Evolutionary conservation across 2,888 invertebrate species (phyloP), one percentile per base, ranked within the genome.

Genomic region (Crocallis elinguaria): DNA sequence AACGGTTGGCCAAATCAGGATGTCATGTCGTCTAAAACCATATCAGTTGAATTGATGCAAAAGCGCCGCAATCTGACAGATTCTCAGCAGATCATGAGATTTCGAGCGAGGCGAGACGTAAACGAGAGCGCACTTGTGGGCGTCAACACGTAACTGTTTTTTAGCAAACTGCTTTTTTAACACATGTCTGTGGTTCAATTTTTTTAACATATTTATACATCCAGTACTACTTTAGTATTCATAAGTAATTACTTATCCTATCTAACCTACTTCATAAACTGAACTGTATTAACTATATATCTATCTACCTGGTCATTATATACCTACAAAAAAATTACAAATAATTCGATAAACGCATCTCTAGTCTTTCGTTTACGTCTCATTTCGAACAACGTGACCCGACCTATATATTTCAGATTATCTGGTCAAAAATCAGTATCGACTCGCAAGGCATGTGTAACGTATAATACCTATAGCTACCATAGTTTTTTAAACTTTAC

Each of bases 401-500:
- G 11, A 29, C 7, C 61, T 62, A 66, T 62, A 66, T 60, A 21
- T 39, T 48, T 74, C 75, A 73, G 71, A 71, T 74, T 65, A 75
- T 79, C 75, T 79, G 76, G 73, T 81, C 77, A 77, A 70, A 69
- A 69, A 71, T 73, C 73, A 73, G 74, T 77, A 77, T 75, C 73
- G 69, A 71, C 63, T 70, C 69, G 68, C 72, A 76, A 77, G 74
- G 69, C 79, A 75, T 71, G 71, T 79, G 70, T 80, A 79, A 77
- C 73, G 64, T 73, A 71, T 74, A 82, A 50, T 60, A 64, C 60
- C 58, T 76, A 70, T 84, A 87, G 82, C 79, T 84, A 87, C 84
- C 85, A 84, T 84, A 83, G 68, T 77, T 75, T 80, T 86, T 80
- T 82, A 81, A 86, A 86, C 82, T 87, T 66, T 87, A 84, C 89